phyloP scores from a whole-genome alignment of 2,888 invertebrate species.

The Drosophila acutilabella region DNA sequence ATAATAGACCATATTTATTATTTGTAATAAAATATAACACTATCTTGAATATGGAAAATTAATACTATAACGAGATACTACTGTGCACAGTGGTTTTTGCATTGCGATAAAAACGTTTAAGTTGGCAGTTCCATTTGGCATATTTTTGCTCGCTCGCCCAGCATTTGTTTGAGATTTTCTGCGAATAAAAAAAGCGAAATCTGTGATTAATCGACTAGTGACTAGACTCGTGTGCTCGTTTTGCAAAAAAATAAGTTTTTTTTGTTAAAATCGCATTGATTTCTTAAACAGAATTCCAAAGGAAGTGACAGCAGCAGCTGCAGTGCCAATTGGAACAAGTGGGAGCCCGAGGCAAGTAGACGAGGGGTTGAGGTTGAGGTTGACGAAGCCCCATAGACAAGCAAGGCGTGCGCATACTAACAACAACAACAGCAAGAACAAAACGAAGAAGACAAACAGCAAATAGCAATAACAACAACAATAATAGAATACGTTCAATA shows the following conservation, averaged over 20 bases:
- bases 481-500: conserved; percentile 25
- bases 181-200: conserved; percentile 23
- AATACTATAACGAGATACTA: neutral
- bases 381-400: conserved; percentile 54
- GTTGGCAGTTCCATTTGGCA: conserved; percentile 56
- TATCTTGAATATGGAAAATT: neutral
- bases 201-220: conserved; percentile 25
- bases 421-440: conserved; percentile 27
- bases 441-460: conserved; percentile 16
- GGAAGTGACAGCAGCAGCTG: conserved; percentile 52
- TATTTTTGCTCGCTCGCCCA: conserved; percentile 45
- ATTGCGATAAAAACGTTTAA: conserved; percentile 18
- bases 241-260: conserved; percentile 11
- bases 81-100: neutral
- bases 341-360: conserved; percentile 65
- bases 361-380: conserved; percentile 29
- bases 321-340: conserved; percentile 64
- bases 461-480: conserved; percentile 21
- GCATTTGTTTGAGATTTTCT: conserved; percentile 56
- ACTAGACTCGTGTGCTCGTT: conserved; percentile 21
- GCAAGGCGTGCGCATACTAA: conserved; percentile 63
- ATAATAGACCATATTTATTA: neutral
- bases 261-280: conserved; percentile 11
- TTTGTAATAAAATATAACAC: neutral
- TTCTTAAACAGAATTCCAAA: conserved; percentile 32